phyloP scores from a whole-genome alignment of 2,113 vertebrate species.

The Saccopteryx leptura region DNA sequence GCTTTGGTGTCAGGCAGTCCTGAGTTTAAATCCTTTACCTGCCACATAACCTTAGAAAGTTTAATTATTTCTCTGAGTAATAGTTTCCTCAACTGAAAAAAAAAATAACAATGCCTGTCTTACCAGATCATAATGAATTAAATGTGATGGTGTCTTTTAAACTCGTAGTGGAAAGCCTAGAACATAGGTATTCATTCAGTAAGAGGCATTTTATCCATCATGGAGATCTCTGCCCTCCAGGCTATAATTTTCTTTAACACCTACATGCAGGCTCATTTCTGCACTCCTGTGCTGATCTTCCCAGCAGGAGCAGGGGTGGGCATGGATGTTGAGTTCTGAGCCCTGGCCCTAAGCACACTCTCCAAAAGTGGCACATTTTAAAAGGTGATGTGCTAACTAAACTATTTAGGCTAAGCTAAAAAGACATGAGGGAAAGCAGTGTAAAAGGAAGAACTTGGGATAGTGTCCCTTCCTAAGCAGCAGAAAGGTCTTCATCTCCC shows the following conservation, averaged over 20 bases:
- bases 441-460: not conserved
- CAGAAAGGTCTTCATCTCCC: not conserved
- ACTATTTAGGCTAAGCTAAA: not conserved
- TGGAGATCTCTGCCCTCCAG: not conserved
- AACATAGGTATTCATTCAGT: not conserved
- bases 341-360: not conserved
- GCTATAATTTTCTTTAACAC: not conserved
- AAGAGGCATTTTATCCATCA: not conserved
- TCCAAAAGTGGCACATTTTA: not conserved
- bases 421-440: not conserved
- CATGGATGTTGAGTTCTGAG: not conserved
- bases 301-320: not conserved
- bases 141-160: not conserved
- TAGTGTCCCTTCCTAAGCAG: not conserved
- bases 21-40: slow-evolving; percentile 9
- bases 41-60: not conserved
- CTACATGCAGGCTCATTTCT: not conserved
- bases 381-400: not conserved
- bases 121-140: not conserved
- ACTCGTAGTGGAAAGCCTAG: not conserved
- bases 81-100: not conserved
- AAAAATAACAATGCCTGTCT: not conserved
- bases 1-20: not conserved
- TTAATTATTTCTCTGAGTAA: not conserved
- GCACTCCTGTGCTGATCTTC: not conserved